A percentile compares a stretch with the other conserved stretches of the same genome.
These are phyloP conservation scores for Xanthorhoe spadicearia DNA, from an alignment of 2,888 invertebrate genomes.

Conservation along the genomic window DNA sequence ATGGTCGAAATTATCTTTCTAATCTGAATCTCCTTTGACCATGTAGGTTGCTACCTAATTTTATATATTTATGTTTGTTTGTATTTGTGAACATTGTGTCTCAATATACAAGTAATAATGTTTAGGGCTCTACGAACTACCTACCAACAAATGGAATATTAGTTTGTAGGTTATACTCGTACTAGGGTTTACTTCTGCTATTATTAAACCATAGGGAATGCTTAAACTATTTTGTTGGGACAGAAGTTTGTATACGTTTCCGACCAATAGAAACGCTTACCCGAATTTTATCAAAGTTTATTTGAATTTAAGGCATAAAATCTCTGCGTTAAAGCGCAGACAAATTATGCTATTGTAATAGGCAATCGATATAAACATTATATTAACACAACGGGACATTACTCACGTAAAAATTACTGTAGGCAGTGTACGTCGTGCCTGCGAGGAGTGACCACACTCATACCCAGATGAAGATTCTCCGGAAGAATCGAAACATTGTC, in stretches of 20 bases:
- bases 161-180: background rate
- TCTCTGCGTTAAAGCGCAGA: background rate
- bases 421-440: too few species aligned
- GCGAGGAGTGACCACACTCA: too few species aligned
- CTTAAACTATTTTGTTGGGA: background rate
- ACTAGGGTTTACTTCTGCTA: constrained; percentile 3
- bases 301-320: background rate
- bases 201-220: background rate
- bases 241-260: background rate
- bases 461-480: too few species aligned
- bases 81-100: constrained; percentile 5
- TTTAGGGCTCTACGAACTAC: background rate
- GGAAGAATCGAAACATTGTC: too few species aligned
- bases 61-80: background rate
- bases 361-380: constrained; percentile 13
- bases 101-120: constrained; percentile 5
- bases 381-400: too few species aligned
- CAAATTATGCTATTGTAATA: constrained; percentile 3
- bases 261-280: background rate
- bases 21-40: background rate
- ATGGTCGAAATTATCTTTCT: background rate
- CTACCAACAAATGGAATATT: constrained; percentile 7
- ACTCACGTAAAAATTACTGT: too few species aligned
- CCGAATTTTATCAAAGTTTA: background rate
- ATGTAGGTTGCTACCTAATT: background rate